A percentile compares a stretch with the other conserved stretches of the same genome.
phyloP scores from a whole-genome alignment of 1,140 invertebrate genomes.

The Bathynomus jamesi region DNA sequence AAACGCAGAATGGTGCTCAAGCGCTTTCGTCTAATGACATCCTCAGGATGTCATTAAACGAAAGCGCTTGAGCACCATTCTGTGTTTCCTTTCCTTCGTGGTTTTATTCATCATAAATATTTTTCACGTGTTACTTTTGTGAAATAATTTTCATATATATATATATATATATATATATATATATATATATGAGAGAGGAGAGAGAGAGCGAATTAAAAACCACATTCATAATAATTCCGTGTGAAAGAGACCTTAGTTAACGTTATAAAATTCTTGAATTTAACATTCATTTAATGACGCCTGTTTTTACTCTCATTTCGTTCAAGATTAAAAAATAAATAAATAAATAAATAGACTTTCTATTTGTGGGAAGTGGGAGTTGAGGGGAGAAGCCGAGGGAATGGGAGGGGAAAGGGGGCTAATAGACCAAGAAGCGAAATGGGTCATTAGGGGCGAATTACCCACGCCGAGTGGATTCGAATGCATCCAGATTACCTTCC shows the following conservation, averaged over 20 bases:
- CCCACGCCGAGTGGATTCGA: neutral
- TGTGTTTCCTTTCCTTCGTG: too few species aligned
- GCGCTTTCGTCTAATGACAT: too few species aligned
- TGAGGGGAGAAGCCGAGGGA: neutral
- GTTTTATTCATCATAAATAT: too few species aligned
- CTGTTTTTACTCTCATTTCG: too few species aligned
- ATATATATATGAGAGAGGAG: neutral
- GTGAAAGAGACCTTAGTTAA: too few species aligned
- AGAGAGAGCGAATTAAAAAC: neutral
- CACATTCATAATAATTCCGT: too few species aligned
- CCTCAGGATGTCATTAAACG: too few species aligned
- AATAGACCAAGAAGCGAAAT: neutral
- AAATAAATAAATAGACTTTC: neutral
- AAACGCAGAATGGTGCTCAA: too few species aligned
- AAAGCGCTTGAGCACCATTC: too few species aligned
- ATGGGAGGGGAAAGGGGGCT: neutral
- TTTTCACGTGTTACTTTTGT: too few species aligned
- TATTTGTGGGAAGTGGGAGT: neutral
- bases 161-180: conserved; percentile 2
- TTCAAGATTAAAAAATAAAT: neutral
- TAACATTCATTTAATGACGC: too few species aligned
- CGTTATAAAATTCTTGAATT: too few species aligned
- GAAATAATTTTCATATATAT: neutral
- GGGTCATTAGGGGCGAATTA: neutral
- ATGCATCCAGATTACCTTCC: neutral